Conservation (phyloP, 2,797 vertebrate species). For the Scarus forsteni region DNA sequence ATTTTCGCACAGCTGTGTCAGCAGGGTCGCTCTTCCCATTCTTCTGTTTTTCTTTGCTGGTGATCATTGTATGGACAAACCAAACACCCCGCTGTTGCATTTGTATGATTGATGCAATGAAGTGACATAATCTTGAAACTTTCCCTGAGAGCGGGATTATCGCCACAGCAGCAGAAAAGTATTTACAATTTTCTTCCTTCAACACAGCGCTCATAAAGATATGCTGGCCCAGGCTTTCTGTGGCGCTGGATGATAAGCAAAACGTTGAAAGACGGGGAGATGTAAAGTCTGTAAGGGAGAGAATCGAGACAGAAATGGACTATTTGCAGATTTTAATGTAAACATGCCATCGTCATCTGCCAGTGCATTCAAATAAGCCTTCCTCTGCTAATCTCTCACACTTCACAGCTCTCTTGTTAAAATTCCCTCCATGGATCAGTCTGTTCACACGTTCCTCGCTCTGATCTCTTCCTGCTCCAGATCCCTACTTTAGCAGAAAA, state of each 20-base stretch:
- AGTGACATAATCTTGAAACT: constrained; percentile 53
- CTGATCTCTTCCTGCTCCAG: constrained; percentile 38
- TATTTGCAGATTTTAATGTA: constrained; percentile 24
- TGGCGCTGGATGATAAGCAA: constrained; percentile 16
- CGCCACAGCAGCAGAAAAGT: constrained; percentile 50
- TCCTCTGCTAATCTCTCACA: constrained; percentile 33
- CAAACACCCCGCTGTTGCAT: constrained; percentile 58
- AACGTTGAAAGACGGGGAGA: constrained; percentile 23
- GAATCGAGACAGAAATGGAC: constrained; percentile 26
- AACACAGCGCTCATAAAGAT: constrained; percentile 5
- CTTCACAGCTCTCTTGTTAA: constrained; percentile 47
- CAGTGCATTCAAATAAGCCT: constrained; percentile 39
- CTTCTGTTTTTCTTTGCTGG: constrained; percentile 27
- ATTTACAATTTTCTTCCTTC: constrained; percentile 33
- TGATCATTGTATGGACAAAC: constrained; percentile 16
- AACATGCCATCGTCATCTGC: constrained; percentile 39
- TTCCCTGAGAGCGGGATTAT: constrained; percentile 39
- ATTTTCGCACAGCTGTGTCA: constrained; percentile 2
- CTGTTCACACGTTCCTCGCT: constrained; percentile 54
- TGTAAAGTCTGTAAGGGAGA: constrained; percentile 3
- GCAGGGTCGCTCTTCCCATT: constrained; percentile 6
- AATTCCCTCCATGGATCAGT: constrained; percentile 53
- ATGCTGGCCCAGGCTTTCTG: not conserved
- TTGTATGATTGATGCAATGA: constrained; percentile 36
- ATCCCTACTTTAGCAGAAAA: constrained; percentile 55